phyloP scores from a whole-genome alignment of 2,113 vertebrate genomes.

The Gadus chalcogrammus region DNA sequence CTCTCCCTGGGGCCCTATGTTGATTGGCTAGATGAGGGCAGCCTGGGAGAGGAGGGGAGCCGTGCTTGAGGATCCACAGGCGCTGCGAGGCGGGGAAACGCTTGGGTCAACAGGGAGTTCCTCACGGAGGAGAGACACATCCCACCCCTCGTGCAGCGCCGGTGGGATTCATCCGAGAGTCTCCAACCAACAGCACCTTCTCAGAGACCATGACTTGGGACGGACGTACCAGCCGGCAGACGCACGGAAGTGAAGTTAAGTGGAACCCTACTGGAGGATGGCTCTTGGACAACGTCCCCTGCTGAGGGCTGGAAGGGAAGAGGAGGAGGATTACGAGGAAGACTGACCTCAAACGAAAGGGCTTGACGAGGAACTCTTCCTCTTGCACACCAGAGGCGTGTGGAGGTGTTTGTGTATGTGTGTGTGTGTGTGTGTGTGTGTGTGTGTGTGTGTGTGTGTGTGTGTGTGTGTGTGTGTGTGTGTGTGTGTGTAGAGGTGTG shows the following conservation, averaged over 20 bases:
- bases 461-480: no score
- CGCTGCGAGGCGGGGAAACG: constrained; percentile 9
- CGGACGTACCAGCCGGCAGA: neutral
- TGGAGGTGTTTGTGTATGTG: neutral
- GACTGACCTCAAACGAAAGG: neutral
- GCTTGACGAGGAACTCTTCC: neutral
- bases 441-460: neutral
- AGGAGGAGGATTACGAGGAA: no score
- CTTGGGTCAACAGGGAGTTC: no score
- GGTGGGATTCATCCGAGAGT: neutral
- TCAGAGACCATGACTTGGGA: neutral
- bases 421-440: no score
- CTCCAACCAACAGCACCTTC: neutral
- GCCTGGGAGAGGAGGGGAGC: constrained; percentile 58
- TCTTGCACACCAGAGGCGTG: neutral
- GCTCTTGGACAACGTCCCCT: no score
- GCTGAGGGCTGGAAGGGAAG: no score
- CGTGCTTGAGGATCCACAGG: constrained; percentile 55
- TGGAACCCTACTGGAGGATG: neutral
- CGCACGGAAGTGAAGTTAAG: neutral
- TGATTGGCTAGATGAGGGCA: constrained; percentile 64
- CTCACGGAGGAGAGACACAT: constrained; percentile 24
- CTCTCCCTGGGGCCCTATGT: constrained; percentile 51
- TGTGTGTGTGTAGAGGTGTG: no score
- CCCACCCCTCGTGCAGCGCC: constrained; percentile 5